A percentile compares a stretch with the other conserved stretches of the same genome.
Conservation (phyloP, 2,888 invertebrate genomes). For the Spisula solida region DNA sequence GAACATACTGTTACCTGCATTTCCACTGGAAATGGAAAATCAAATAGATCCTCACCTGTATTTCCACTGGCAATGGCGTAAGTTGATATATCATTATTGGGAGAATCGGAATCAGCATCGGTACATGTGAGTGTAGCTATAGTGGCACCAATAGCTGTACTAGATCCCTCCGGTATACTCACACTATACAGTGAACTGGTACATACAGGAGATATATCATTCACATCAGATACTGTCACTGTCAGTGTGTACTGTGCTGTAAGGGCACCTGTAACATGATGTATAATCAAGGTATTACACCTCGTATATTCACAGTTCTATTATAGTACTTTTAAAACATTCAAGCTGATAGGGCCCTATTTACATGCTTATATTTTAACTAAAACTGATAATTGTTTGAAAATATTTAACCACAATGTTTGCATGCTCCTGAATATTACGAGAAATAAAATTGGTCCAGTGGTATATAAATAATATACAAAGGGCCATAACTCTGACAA, state of each 20-base stretch:
- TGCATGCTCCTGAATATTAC: too few species aligned
- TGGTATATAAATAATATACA: too few species aligned
- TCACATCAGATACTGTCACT: conserved; percentile 76
- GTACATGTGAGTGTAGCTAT: conserved; percentile 75
- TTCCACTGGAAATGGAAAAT: conserved; percentile 54
- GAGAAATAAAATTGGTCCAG: too few species aligned
- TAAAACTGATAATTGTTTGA: too few species aligned
- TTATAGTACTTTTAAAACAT: too few species aligned
- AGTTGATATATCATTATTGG: conserved; percentile 72
- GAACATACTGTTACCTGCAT: conserved; percentile 45
- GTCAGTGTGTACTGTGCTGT: conserved; percentile 71
- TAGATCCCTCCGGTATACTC: conserved; percentile 73
- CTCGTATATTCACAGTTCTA: too few species aligned
- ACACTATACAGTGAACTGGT: conserved; percentile 67
- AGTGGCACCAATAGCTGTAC: conserved; percentile 51
- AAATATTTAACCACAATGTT: too few species aligned
- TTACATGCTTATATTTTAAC: too few species aligned
- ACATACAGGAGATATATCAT: conserved; percentile 82
- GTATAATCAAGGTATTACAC: too few species aligned
- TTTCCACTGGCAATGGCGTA: conserved; percentile 73
- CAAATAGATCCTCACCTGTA: conserved; percentile 37
- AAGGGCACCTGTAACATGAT: conserved; percentile 45
- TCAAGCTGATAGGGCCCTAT: too few species aligned
- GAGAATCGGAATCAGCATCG: conserved; percentile 72
- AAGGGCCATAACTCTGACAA: too few species aligned